phyloP scores from a whole-genome alignment of 2,888 invertebrate genomes.

The Cerceris rybyensis region DNA sequence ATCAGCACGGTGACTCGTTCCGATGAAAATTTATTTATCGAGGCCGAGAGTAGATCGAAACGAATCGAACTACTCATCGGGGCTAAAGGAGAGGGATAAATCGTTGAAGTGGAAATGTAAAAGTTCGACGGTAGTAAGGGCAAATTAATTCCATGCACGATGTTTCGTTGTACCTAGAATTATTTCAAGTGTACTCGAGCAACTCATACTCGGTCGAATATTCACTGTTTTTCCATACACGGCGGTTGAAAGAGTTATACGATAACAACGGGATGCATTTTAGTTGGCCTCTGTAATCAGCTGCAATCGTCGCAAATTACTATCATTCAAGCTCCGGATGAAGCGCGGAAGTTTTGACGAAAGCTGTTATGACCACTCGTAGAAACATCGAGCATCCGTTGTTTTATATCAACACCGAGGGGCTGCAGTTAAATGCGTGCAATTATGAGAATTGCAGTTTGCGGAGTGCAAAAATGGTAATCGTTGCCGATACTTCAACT shows the following conservation, averaged over 20 bases:
- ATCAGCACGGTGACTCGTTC: not conserved
- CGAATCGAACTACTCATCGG: not conserved
- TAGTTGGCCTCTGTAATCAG: constrained; percentile 39
- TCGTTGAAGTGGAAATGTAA: not conserved
- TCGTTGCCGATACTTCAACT: constrained; percentile 48
- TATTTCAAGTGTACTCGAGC: not conserved
- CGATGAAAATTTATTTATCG: constrained; percentile 2
- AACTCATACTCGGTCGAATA: not conserved
- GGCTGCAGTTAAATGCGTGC: constrained; percentile 57
- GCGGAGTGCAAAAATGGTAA: constrained; percentile 49
- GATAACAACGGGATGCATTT: not conserved
- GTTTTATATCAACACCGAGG: constrained; percentile 38
- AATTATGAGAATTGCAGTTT: constrained; percentile 56
- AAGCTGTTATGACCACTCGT: constrained; percentile 28
- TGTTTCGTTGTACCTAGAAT: not conserved
- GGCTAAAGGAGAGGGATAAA: not conserved
- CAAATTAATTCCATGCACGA: constrained; percentile 1
- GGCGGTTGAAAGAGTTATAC: constrained; percentile 4
- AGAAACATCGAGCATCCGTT: constrained; percentile 15
- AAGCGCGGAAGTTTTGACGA: constrained; percentile 41
- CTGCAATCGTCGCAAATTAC: constrained; percentile 43
- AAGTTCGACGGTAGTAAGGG: not conserved
- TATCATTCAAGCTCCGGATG: constrained; percentile 19
- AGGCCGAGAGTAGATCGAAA: not conserved
- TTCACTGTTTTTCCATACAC: constrained; percentile 7